Base-by-base conservation (phyloP, 2,888 invertebrate species). In the Argyra leucocephala region DNA sequence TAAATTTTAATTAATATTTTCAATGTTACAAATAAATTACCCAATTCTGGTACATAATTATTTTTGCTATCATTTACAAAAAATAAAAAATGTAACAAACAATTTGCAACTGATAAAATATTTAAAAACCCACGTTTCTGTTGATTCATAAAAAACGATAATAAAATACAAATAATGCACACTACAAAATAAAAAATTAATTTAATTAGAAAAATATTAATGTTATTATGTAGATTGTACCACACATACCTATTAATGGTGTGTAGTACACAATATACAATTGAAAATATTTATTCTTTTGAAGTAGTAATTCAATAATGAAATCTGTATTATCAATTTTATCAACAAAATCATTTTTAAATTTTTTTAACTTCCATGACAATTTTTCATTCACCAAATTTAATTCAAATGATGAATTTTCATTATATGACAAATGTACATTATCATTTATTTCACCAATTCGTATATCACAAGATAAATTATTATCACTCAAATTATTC, bases 91-190 rank as follows among this genome's bases (percentile, higher is more conserved):
- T 15, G 18, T 18, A n/a, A 18, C 18, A 48, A 12, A 15, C 1
- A 65, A 9, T 79, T 69, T 1, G 76, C 15, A 10, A 77, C 62
- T 1, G 73, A 72, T 22, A 77, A 69, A 22, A 79, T 70, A 24
- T 75, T 73, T 0, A 79, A 58, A 4, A 73, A 74, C 10, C 76
- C 76, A 22, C 79, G 74, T 7, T 74, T 71, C 63, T 74, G 74
- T 37, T 74, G 75, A 18, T 74, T 73, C 57, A 78, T 62, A 18
- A 75, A 67, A 63, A 78, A 78, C 1, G 78, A 74, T 2, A 79
- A 67, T 3, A 74, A 66, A 15, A 79, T 68, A 15, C 77, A 70
- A 2, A 73, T 67, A 64, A 76, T 72, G 7, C 73, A 70, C 22
- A 73, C 78, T 78, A n/a, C n/a, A n/a, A 36, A 60, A 64, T 22